Conservation (phyloP, 35 echinoderm and acorn worm species). For the Lytechinus pictus region DNA sequence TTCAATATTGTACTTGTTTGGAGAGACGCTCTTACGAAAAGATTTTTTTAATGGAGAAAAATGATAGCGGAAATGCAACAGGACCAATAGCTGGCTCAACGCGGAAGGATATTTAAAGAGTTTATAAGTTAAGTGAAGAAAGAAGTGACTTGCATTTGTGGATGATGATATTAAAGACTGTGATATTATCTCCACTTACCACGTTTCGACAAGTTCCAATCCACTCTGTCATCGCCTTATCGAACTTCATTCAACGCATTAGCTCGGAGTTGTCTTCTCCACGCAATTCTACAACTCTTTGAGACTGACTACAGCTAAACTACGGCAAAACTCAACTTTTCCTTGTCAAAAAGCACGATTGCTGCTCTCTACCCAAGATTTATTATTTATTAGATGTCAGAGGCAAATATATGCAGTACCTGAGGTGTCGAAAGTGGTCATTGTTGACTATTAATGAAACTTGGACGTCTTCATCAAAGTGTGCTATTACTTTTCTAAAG, state of each 20-base stretch:
- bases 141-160: slow-evolving; percentile 30
- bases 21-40: background rate
- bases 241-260: slow-evolving; percentile 28
- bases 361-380: background rate
- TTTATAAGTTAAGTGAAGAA: background rate
- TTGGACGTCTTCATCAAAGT: background rate
- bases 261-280: background rate
- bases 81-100: slow-evolving; percentile 24
- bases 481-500: background rate
- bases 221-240: slow-evolving; percentile 27
- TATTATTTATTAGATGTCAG: background rate
- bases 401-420: background rate
- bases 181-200: slow-evolving; percentile 34
- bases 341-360: background rate
- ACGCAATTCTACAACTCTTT: background rate
- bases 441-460: background rate
- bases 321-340: background rate
- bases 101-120: slow-evolving; percentile 41
- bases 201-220: slow-evolving; percentile 22
- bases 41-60: background rate
- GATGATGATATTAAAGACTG: background rate
- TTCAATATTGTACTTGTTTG: slow-evolving; percentile 5
- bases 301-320: background rate
- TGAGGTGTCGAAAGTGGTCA: background rate
- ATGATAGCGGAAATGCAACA: slow-evolving; percentile 27